These are phyloP conservation scores for Glossophaga mutica DNA, from an alignment of 2,797 vertebrate genomes.

Conservation along the genomic window DNA sequence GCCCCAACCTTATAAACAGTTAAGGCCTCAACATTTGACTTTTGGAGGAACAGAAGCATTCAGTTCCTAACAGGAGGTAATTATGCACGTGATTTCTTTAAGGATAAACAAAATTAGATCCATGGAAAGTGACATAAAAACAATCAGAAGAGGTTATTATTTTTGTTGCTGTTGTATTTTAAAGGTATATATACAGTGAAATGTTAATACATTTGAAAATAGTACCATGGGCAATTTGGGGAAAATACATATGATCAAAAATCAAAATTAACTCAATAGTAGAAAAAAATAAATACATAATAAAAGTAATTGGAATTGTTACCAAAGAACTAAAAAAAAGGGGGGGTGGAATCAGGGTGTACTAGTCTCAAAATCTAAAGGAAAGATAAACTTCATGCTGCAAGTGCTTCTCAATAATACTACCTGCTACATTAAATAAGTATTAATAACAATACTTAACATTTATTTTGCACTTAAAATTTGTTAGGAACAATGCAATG, in stretches of 20 bases:
- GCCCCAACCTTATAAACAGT: background rate
- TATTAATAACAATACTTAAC: background rate
- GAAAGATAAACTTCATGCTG: background rate
- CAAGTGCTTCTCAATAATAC: background rate
- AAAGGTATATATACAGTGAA: background rate
- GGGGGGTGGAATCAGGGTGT: fast-evolving
- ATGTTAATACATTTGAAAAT: background rate
- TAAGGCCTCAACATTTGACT: background rate
- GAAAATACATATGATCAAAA: background rate
- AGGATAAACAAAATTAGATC: background rate
- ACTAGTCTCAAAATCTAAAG: background rate
- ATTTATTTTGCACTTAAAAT: background rate
- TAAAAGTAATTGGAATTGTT: background rate
- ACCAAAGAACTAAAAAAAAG: background rate
- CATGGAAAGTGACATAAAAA: background rate
- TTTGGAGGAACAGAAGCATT: background rate
- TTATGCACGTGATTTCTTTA: background rate
- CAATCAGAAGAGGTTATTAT: background rate
- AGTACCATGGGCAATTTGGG: background rate
- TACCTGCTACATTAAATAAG: background rate
- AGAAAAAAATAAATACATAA: background rate
- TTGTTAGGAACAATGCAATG: background rate
- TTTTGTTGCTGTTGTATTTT: background rate
- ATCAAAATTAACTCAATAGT: background rate
- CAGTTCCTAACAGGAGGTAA: background rate